These are phyloP conservation scores for Drosophila ustulata DNA, from an alignment of 2,888 invertebrate genomes.

Conservation along the genomic window DNA sequence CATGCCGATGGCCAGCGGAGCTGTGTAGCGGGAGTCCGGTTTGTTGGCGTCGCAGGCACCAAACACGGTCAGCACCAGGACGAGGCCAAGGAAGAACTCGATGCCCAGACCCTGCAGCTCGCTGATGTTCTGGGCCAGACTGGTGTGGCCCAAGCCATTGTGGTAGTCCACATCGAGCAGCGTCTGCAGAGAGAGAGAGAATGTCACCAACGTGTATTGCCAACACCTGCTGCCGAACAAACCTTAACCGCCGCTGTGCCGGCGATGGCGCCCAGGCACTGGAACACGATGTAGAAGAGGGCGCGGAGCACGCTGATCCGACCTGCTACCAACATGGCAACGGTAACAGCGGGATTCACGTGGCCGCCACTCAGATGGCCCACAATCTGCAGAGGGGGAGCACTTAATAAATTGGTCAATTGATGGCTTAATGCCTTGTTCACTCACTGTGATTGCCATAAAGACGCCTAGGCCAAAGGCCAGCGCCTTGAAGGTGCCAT, in stretches of 20 bases:
- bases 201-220: too few species aligned
- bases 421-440: too few species aligned
- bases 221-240: constrained; percentile 41
- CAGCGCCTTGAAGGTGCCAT: constrained; percentile 89
- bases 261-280: constrained; percentile 92
- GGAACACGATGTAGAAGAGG: constrained; percentile 92
- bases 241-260: constrained; percentile 91
- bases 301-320: constrained; percentile 91
- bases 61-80: constrained; percentile 95
- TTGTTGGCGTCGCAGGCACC: constrained; percentile 87
- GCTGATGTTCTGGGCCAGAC: constrained; percentile 87
- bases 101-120: constrained; percentile 94
- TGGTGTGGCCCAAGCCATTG: constrained; percentile 89
- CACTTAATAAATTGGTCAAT: background rate
- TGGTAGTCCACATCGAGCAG: constrained; percentile 89
- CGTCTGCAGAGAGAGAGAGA: constrained; percentile 85
- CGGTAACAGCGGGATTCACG: constrained; percentile 96
- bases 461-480: constrained; percentile 95
- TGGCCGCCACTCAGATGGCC: constrained; percentile 96
- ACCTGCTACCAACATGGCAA: constrained; percentile 91
- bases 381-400: constrained; percentile 87
- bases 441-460: constrained; percentile 90
- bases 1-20: constrained; percentile 94
- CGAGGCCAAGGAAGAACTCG: constrained; percentile 95
- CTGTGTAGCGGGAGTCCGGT: constrained; percentile 91